Evolutionary conservation across 92 coral and sea anemone species (phyloP), one percentile per base, ranked within the genome.

Genomic region (Zoanthus sociatus): DNA sequence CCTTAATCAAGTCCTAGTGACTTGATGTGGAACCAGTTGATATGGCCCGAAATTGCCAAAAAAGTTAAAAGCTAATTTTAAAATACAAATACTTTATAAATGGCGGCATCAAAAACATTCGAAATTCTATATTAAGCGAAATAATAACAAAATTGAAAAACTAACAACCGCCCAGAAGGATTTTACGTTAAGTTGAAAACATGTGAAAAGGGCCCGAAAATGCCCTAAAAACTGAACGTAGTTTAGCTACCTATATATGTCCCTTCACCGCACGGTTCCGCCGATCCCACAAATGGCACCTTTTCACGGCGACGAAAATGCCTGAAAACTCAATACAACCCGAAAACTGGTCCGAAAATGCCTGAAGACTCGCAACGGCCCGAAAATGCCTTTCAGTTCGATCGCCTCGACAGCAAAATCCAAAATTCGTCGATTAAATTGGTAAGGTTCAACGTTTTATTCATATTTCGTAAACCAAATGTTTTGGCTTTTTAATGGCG

Each of bases 1-100:
- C 33, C 79, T 75, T 75, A 75, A 50, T 75, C 79, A 75, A 75
- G 79, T 75, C 79, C 79, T 75, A 75, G 61, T 44, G 58, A 75
- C 79, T 20, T 75, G n/a, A 75, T 75, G 16, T 47, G 11, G 79
- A 75, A 7, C 4, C 18, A 16, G 6, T 1, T 7, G 1, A 9
- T 0, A 11, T 75, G 79, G 79, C 79, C 79, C 79, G 79, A 75
- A 75, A 73, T 7, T 73, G 78, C 78, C 78, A 1, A 26, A 7
- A 75, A 75, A 75, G 79, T 61, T 16, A 71, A 18, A 8, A 4
- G 76, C 76, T 51, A 71, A 71, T 31, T 71, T 26, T 9, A 71
- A 47, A 32, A 33, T 0, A 11, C 1, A 16, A 69, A 69, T 69
- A 69, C 73, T 37, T 37, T 37, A 69, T 18, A 8, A 3, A 69